phyloP scores from a whole-genome alignment of 2,888 invertebrate species.

The Xiphydria camelus region DNA sequence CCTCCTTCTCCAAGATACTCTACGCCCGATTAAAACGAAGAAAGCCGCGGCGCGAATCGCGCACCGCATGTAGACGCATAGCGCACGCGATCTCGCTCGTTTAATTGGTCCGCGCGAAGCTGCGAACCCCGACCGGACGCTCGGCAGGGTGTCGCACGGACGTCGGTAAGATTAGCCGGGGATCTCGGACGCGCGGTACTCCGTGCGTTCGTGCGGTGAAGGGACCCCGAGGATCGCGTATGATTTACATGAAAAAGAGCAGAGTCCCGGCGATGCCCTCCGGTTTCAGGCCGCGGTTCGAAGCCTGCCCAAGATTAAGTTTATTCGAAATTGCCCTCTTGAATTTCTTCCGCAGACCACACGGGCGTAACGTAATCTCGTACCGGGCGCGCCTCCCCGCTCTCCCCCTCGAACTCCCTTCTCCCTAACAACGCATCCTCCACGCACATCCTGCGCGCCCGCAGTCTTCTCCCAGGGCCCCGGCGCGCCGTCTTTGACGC shows the following conservation, averaged over 20 bases:
- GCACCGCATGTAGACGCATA: no score
- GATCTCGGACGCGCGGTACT: not conserved
- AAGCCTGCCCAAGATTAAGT: constrained; percentile 42
- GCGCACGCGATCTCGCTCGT: no score
- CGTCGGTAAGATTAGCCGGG: constrained; percentile 32
- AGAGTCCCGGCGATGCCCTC: constrained; percentile 24
- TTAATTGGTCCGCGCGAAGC: constrained; percentile 25
- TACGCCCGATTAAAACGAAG: no score
- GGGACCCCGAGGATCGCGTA: no score
- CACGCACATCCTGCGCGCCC: no score
- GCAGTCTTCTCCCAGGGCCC: no score
- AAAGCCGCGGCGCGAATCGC: no score
- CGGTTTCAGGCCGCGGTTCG: constrained; percentile 39
- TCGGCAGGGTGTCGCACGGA: not conserved
- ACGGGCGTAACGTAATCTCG: constrained; percentile 41
- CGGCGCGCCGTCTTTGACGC: not conserved
- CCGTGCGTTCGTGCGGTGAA: no score
- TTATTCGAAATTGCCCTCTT: constrained; percentile 47
- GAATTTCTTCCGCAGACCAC: constrained; percentile 43
- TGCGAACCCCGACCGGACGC: constrained; percentile 19
- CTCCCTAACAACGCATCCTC: no score
- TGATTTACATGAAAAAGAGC: constrained; percentile 32
- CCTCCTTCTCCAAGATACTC: no score
- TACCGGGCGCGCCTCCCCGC: constrained; percentile 29
- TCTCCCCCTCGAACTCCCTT: not conserved